Conservation (phyloP, 2,113 vertebrate genomes). For the Nothocercus nigrocapillus region DNA sequence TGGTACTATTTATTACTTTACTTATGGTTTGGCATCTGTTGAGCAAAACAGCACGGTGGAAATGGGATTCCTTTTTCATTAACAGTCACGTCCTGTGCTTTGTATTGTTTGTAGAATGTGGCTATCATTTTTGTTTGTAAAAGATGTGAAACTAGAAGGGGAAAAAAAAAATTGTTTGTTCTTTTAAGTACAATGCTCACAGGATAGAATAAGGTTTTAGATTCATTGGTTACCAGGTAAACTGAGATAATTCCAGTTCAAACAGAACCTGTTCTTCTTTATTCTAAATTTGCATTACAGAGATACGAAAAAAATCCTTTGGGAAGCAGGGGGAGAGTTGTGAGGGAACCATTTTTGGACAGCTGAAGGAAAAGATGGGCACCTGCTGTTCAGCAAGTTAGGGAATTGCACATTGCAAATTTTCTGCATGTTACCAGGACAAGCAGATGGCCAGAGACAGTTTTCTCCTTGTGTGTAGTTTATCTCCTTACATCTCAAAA, state of each 20-base stretch:
- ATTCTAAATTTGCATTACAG: conserved; percentile 53
- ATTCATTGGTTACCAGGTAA: conserved; percentile 9
- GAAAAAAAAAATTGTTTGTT: neutral
- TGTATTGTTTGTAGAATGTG: neutral
- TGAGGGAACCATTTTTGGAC: conserved; percentile 42
- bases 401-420: conserved; percentile 62
- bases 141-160: neutral
- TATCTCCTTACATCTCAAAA: conserved; percentile 47
- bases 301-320: conserved; percentile 23
- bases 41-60: neutral
- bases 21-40: neutral
- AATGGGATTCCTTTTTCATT: neutral
- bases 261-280: conserved; percentile 32
- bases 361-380: conserved; percentile 66
- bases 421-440: conserved; percentile 39
- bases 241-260: conserved; percentile 32
- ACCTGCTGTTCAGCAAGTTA: conserved; percentile 68
- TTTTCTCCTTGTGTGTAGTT: conserved; percentile 59
- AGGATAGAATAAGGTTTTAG: neutral
- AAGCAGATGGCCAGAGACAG: conserved; percentile 70
- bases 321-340: neutral
- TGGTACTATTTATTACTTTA: neutral
- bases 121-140: neutral
- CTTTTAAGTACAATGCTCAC: conserved; percentile 28
- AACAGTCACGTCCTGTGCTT: neutral